Conservation (phyloP, 23 tunicate genomes). For the Ascidia mentula region DNA sequence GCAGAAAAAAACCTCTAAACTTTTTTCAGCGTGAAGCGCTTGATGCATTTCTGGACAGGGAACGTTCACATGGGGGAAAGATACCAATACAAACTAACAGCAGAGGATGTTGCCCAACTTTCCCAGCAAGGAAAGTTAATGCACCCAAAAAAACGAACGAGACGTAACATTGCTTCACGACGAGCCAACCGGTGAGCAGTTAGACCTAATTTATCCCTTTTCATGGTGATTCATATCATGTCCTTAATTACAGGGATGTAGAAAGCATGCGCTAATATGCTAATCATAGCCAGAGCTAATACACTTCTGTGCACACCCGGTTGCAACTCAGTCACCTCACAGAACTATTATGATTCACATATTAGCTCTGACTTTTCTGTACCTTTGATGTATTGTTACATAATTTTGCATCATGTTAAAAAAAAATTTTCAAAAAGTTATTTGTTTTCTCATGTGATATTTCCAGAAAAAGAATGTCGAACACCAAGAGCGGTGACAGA, state of each 20-base stretch:
- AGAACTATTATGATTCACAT: too few species aligned
- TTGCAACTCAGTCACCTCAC: too few species aligned
- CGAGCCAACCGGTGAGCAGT: neutral
- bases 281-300: too few species aligned
- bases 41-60: constrained; percentile 42
- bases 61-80: constrained; percentile 27
- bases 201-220: too few species aligned
- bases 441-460: neutral
- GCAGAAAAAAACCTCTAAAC: too few species aligned
- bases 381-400: too few species aligned
- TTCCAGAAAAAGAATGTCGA: neutral
- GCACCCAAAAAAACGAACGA: neutral
- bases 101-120: constrained; percentile 17
- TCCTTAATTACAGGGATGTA: too few species aligned
- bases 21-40: constrained; percentile 7
- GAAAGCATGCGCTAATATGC: too few species aligned
- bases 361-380: too few species aligned
- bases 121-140: neutral
- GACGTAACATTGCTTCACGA: neutral
- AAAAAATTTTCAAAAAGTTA: neutral
- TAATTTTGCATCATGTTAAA: neutral
- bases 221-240: too few species aligned
- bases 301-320: too few species aligned
- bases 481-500: neutral
- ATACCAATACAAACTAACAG: constrained; percentile 14